A percentile compares a stretch with the other conserved stretches of the same genome.
phyloP scores from a whole-genome alignment of 2,113 vertebrate species.

The Cairina moschata region DNA sequence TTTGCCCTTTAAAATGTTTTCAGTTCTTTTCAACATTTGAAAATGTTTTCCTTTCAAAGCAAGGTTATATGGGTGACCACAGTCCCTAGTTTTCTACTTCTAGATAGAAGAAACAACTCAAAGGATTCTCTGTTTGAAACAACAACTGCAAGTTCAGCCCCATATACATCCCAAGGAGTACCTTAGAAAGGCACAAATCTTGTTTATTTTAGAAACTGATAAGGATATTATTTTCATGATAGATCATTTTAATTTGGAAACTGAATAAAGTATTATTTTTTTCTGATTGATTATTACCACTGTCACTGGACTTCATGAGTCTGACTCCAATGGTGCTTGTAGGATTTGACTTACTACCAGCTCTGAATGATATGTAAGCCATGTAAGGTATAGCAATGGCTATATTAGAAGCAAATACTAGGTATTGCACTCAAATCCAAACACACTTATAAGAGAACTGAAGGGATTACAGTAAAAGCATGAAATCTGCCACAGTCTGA shows the following conservation, averaged over 20 bases:
- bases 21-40: slow-evolving; percentile 11
- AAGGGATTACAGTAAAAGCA: neutral
- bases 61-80: neutral
- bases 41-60: neutral
- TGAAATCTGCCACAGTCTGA: neutral
- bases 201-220: neutral
- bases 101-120: neutral
- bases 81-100: neutral
- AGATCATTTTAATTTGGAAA: neutral
- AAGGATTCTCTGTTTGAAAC: neutral
- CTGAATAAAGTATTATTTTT: neutral
- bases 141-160: neutral
- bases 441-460: neutral
- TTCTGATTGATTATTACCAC: neutral
- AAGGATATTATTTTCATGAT: neutral
- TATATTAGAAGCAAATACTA: neutral
- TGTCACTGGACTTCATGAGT: neutral
- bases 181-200: neutral
- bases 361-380: neutral
- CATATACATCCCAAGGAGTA: neutral
- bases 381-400: neutral
- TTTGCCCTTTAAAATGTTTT: neutral
- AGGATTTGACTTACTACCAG: neutral
- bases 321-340: neutral
- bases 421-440: neutral